Conservation (phyloP, 2,888 invertebrate species). For the Omphaloscelis lunosa region DNA sequence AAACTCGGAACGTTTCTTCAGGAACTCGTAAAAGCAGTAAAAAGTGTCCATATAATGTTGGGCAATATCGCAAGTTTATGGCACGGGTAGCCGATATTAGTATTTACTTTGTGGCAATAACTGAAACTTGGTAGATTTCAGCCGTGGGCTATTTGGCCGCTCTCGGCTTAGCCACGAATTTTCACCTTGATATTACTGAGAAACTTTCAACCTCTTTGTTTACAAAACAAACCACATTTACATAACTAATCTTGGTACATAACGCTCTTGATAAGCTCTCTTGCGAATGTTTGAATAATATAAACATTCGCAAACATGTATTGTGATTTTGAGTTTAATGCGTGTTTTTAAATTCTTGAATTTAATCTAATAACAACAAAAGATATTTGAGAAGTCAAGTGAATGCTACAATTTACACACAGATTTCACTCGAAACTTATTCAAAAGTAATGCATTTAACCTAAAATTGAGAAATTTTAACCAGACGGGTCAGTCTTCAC, state of each 20-base stretch:
- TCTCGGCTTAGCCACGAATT: constrained; percentile 56
- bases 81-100: constrained; percentile 72
- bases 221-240: constrained; percentile 52
- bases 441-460: constrained; percentile 17
- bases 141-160: constrained; percentile 63
- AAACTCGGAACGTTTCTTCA: constrained; percentile 66
- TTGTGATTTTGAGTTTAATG: constrained; percentile 36
- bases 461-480: constrained; percentile 17
- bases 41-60: constrained; percentile 65
- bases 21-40: constrained; percentile 67
- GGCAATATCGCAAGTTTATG: constrained; percentile 72
- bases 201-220: constrained; percentile 47
- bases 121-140: constrained; percentile 66
- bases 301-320: constrained; percentile 49
- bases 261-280: constrained; percentile 41
- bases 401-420: not conserved
- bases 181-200: constrained; percentile 62
- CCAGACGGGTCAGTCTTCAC: constrained; percentile 25
- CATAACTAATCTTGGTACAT: constrained; percentile 52
- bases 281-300: constrained; percentile 46
- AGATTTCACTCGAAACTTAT: constrained; percentile 8
- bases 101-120: constrained; percentile 79
- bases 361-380: constrained; percentile 26
- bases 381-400: constrained; percentile 24
- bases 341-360: constrained; percentile 24